A percentile compares a stretch with the other conserved stretches of the same genome.
Conservation (phyloP, 2,113 vertebrate genomes). For the Calidris pygmaea region DNA sequence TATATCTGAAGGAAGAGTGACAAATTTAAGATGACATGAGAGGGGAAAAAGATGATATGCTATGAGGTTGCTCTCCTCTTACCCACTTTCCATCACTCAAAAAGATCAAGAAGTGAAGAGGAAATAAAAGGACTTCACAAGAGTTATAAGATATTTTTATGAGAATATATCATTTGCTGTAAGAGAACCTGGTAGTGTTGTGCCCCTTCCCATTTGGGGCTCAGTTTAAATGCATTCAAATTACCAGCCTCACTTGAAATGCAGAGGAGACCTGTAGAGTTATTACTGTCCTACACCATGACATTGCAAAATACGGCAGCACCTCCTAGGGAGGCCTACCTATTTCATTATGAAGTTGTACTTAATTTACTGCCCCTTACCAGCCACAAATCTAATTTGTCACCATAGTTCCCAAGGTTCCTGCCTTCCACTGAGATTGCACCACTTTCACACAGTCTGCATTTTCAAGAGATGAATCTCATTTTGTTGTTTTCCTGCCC, state of each 20-base stretch:
- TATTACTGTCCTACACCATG: not conserved
- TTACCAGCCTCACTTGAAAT: not conserved
- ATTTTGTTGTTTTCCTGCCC: not conserved
- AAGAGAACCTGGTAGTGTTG: not conserved
- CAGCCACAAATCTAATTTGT: slow-evolving; percentile 13
- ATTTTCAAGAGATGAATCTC: slow-evolving; percentile 5
- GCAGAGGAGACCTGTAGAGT: not conserved
- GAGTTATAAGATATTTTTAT: not conserved
- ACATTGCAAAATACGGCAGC: not conserved
- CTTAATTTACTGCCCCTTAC: slow-evolving; percentile 12
- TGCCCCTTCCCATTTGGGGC: not conserved
- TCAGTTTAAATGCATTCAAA: not conserved
- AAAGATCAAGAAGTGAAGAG: not conserved
- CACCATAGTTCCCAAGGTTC: not conserved
- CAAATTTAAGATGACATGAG: not conserved
- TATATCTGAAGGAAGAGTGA: not conserved
- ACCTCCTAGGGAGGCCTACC: not conserved
- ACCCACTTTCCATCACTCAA: not conserved
- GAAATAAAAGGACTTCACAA: not conserved
- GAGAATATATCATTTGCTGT: not conserved
- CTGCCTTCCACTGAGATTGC: not conserved
- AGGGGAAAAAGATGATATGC: not conserved
- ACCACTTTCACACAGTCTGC: not conserved
- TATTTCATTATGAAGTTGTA: not conserved
- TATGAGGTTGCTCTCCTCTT: not conserved